Evolutionary conservation across 2,888 invertebrate species (phyloP).

Genomic region (Polyommatus icarus): DNA sequence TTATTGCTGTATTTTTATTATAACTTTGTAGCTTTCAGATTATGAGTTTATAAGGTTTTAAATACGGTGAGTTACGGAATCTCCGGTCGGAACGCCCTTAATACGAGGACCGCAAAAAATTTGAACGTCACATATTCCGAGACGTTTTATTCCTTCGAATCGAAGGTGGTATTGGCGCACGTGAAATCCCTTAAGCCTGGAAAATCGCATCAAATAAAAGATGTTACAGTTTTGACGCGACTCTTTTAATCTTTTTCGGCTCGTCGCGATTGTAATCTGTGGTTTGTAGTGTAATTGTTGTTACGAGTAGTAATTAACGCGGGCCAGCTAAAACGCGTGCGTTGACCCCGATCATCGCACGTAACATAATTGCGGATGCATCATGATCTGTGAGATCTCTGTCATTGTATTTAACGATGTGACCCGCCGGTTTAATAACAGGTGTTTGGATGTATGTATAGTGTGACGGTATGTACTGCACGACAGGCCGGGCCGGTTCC

Average conservation of each 20-base stretch:
- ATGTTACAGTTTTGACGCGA: constrained; percentile 56
- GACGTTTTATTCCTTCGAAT: constrained; percentile 32
- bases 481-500: constrained; percentile 77
- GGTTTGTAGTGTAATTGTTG: constrained; percentile 37
- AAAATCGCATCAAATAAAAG: constrained; percentile 60
- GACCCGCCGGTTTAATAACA: constrained; percentile 77
- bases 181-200: constrained; percentile 66
- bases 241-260: constrained; percentile 37
- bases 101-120: constrained; percentile 30
- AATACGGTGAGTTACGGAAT: no score
- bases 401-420: constrained; percentile 72
- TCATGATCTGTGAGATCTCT: constrained; percentile 70
- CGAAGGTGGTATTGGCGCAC: constrained; percentile 46
- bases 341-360: constrained; percentile 45
- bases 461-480: constrained; percentile 76
- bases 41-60: no score
- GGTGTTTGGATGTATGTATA: constrained; percentile 78
- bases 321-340: constrained; percentile 10
- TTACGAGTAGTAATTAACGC: constrained; percentile 51
- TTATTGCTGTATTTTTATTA: no score
- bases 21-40: no score
- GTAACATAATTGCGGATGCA: constrained; percentile 64
- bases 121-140: constrained; percentile 9
- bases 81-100: no score
- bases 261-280: constrained; percentile 43